These are phyloP conservation scores for Halcyon leucocephala DNA, from an alignment of 2,797 vertebrate genomes.

Conservation along the genomic window DNA sequence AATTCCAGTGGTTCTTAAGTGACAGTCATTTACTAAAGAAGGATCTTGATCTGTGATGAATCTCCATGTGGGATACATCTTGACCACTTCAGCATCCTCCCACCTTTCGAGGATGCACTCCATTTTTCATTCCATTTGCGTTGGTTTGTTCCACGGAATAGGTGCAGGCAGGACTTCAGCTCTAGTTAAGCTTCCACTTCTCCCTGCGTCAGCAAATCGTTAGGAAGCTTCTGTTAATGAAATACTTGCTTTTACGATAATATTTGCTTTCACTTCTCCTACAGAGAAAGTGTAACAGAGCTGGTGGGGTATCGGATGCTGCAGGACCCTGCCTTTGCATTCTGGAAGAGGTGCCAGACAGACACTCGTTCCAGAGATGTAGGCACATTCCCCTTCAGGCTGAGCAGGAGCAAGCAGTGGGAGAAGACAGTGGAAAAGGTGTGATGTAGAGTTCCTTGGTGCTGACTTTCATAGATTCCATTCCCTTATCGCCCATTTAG, in stretches of 20 bases:
- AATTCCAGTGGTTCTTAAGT: background rate
- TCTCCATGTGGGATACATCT: background rate
- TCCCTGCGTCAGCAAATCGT: background rate
- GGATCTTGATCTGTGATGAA: background rate
- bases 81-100: background rate
- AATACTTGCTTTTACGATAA: background rate
- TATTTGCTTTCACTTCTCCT: background rate
- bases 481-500: background rate
- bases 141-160: background rate
- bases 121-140: background rate
- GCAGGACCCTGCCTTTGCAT: background rate
- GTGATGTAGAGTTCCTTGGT: background rate
- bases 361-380: background rate
- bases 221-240: background rate
- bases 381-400: background rate
- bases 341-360: background rate
- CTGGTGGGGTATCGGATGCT: background rate
- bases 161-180: background rate
- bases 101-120: background rate
- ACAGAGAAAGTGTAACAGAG: background rate
- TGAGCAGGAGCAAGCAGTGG: background rate
- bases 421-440: background rate
- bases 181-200: background rate
- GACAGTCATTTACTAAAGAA: background rate
- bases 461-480: background rate